Evolutionary conservation across 2,113 vertebrate genomes (phyloP).

Genomic region (Percina caprodes): DNA sequence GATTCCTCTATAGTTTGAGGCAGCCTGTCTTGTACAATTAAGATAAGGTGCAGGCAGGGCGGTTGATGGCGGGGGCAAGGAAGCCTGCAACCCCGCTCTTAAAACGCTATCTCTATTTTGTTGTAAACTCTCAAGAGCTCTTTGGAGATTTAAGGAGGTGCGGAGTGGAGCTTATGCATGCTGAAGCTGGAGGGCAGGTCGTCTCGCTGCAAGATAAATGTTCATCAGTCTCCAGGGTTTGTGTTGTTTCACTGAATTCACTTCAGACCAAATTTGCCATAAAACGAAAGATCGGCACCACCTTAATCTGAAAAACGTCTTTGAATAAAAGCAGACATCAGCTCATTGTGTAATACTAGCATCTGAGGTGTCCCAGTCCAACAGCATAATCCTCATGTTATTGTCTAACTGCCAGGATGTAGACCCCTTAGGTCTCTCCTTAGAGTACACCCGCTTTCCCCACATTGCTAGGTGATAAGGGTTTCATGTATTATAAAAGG

Average conservation of each 20-base stretch:
- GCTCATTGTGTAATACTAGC: constrained; percentile 12
- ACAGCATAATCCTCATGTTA: constrained; percentile 8
- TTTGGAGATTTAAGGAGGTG: constrained; percentile 61
- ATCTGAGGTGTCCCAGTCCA: background rate
- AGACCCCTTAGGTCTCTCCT: background rate
- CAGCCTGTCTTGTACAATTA: constrained; percentile 83
- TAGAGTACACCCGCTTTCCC: background rate
- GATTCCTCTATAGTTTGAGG: constrained; percentile 79
- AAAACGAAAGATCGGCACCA: constrained; percentile 40
- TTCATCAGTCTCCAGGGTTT: constrained; percentile 8
- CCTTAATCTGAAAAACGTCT: constrained; percentile 46
- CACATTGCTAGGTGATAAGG: background rate
- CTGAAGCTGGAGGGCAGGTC: constrained; percentile 50
- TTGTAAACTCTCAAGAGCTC: constrained; percentile 72
- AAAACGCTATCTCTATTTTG: constrained; percentile 61
- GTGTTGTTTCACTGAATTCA: constrained; percentile 66
- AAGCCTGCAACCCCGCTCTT: constrained; percentile 60
- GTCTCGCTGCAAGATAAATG: constrained; percentile 45
- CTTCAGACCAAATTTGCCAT: constrained; percentile 50
- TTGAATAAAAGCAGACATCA: constrained; percentile 14
- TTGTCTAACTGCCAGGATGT: constrained; percentile 11
- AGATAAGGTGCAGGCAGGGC: constrained; percentile 72
- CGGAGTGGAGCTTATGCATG: constrained; percentile 40
- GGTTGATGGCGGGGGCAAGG: constrained; percentile 49
- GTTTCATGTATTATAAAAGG: constrained; percentile 16